Conservation (phyloP, 2,113 vertebrate species). For the Cathartes aura region DNA sequence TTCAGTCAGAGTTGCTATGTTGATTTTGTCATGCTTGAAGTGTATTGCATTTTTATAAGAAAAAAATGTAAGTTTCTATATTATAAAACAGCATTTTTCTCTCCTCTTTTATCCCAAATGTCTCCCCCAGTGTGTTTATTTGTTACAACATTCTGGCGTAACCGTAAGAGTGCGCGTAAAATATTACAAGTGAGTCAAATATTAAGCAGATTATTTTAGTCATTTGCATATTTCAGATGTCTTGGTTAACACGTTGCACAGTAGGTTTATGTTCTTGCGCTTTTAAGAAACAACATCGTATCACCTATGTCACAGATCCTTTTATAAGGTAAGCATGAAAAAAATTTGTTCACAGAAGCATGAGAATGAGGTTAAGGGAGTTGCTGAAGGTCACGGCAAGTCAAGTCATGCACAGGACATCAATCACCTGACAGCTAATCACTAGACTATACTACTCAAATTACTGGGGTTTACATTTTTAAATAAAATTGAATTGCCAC, state of each 20-base stretch:
- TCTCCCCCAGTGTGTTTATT: background rate
- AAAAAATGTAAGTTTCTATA: background rate
- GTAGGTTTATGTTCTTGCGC: background rate
- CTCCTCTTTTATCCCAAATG: background rate
- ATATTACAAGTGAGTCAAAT: background rate
- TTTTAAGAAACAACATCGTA: background rate
- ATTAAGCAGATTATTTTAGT: background rate
- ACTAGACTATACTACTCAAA: background rate
- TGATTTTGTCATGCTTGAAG: background rate
- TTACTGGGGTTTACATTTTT: background rate
- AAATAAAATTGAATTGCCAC: background rate
- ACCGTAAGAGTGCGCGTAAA: background rate
- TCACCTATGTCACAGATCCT: background rate
- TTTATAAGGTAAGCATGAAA: background rate
- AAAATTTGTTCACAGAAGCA: background rate
- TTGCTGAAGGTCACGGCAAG: background rate
- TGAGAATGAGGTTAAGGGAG: background rate
- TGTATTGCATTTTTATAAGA: background rate
- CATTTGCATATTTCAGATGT: background rate
- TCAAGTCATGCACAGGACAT: background rate
- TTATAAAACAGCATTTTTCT: background rate
- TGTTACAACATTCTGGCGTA: background rate
- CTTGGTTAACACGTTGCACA: background rate
- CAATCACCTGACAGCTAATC: background rate
- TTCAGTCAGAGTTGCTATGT: background rate